Conservation (phyloP, 2,113 vertebrate species). For the Penelope pileata region DNA sequence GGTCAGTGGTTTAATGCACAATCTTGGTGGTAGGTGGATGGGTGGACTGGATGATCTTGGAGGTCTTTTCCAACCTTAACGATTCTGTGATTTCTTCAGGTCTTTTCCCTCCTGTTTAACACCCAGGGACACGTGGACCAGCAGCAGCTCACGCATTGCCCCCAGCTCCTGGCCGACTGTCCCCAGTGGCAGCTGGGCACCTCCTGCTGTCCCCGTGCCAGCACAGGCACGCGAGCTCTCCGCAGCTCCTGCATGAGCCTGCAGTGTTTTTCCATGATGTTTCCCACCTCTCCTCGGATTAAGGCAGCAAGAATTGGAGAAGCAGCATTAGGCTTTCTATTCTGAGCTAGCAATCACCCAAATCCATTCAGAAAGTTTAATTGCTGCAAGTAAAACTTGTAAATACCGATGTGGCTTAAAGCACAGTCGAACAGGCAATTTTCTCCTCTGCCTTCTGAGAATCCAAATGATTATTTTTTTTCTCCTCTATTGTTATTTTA, state of each 20-base stretch:
- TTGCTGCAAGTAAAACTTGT: constrained; percentile 26
- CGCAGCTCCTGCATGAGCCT: background rate
- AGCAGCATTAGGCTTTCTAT: background rate
- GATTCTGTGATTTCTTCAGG: too few relatives aligned
- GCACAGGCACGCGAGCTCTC: background rate
- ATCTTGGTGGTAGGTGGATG: too few relatives aligned
- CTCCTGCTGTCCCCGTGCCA: background rate
- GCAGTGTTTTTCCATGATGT: background rate
- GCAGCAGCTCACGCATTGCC: background rate
- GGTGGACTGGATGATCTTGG: too few relatives aligned
- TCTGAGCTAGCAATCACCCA: background rate
- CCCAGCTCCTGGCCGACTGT: background rate
- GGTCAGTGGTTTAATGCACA: too few relatives aligned
- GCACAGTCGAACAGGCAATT: background rate
- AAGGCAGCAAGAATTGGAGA: background rate
- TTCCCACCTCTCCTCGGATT: rapidly evolving
- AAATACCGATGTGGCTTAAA: background rate
- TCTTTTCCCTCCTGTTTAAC: background rate
- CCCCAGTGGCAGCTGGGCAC: background rate
- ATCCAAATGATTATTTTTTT: background rate
- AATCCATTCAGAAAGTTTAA: constrained; percentile 46
- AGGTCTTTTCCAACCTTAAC: too few relatives aligned
- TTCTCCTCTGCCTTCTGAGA: background rate
- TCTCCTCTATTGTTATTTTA: background rate
- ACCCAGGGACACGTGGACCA: rapidly evolving